phyloP scores from a whole-genome alignment of 2,888 invertebrate species.

The Emesis russula region DNA sequence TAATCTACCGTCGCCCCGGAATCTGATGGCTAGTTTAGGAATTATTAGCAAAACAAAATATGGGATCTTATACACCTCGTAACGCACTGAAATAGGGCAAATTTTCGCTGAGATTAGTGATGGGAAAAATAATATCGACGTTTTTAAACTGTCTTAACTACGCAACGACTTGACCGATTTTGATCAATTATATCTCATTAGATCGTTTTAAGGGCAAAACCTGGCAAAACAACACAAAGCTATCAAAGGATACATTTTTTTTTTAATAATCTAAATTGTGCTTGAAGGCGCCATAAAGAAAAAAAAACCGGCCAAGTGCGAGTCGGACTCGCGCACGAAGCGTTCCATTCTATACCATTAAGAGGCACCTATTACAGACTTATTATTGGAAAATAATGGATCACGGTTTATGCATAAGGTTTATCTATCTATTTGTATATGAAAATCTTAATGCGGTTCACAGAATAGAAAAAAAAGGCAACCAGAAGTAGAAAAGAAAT shows the following conservation, averaged over 20 bases:
- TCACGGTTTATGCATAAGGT: not conserved
- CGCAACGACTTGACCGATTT: slow-evolving; percentile 39
- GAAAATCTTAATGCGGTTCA: slow-evolving; percentile 33
- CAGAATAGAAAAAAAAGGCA: slow-evolving; percentile 47
- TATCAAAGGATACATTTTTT: slow-evolving; percentile 45
- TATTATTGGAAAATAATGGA: too few relatives aligned
- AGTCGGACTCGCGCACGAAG: slow-evolving; percentile 15
- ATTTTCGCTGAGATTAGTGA: slow-evolving; percentile 31
- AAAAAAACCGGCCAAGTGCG: slow-evolving; percentile 13
- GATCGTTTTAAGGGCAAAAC: slow-evolving; percentile 47
- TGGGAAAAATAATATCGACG: slow-evolving; percentile 30
- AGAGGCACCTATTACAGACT: not conserved
- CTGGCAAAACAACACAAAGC: slow-evolving; percentile 37
- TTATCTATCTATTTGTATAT: slow-evolving; percentile 36
- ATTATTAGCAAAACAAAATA: slow-evolving; percentile 49
- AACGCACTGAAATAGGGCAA: slow-evolving; percentile 59
- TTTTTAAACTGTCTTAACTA: slow-evolving; percentile 33
- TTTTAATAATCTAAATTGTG: slow-evolving; percentile 37
- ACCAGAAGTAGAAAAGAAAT: slow-evolving; percentile 40
- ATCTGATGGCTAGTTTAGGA: slow-evolving; percentile 44
- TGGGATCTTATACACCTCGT: slow-evolving; percentile 65
- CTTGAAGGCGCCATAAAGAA: slow-evolving; percentile 15
- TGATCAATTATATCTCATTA: slow-evolving; percentile 50
- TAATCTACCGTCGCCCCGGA: slow-evolving; percentile 44
- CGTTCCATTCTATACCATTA: slow-evolving; percentile 15